phyloP scores from a whole-genome alignment of 2,888 invertebrate species.

The Hydrotaea diabolus region DNA sequence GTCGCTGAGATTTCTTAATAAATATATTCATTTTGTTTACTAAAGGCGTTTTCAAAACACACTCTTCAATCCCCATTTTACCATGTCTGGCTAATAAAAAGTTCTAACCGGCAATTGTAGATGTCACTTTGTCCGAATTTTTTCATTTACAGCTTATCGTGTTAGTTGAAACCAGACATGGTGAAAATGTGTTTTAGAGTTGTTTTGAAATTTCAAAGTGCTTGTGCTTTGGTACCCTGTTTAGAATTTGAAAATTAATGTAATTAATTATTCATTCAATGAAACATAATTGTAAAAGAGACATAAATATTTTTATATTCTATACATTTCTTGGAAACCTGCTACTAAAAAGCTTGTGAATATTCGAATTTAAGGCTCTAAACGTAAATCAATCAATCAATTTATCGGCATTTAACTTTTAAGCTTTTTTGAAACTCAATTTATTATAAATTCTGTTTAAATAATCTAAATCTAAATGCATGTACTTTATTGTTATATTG shows the following conservation, averaged over 20 bases:
- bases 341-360: constrained; percentile 10
- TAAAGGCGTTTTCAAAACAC: too few relatives aligned
- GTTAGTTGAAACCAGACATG: too few relatives aligned
- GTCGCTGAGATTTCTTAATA: too few relatives aligned
- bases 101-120: too few relatives aligned
- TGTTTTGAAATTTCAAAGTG: background rate
- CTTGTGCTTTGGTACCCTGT: background rate
- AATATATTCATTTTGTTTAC: too few relatives aligned
- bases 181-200: too few relatives aligned
- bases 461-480: constrained; percentile 6
- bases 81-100: too few relatives aligned
- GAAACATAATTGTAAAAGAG: constrained; percentile 7
- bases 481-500: constrained; percentile 32
- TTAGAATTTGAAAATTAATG: background rate
- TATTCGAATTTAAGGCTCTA: constrained; percentile 39
- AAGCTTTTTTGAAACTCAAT: constrained; percentile 11
- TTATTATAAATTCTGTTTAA: background rate
- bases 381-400: constrained; percentile 41
- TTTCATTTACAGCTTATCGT: too few relatives aligned
- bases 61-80: too few relatives aligned
- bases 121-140: too few relatives aligned
- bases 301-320: constrained; percentile 24
- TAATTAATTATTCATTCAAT: constrained; percentile 4
- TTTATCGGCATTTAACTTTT: constrained; percentile 41
- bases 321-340: constrained; percentile 3